Base-by-base conservation (phyloP, 2,797 vertebrate genomes). In the Bryconaethiops microstoma region DNA sequence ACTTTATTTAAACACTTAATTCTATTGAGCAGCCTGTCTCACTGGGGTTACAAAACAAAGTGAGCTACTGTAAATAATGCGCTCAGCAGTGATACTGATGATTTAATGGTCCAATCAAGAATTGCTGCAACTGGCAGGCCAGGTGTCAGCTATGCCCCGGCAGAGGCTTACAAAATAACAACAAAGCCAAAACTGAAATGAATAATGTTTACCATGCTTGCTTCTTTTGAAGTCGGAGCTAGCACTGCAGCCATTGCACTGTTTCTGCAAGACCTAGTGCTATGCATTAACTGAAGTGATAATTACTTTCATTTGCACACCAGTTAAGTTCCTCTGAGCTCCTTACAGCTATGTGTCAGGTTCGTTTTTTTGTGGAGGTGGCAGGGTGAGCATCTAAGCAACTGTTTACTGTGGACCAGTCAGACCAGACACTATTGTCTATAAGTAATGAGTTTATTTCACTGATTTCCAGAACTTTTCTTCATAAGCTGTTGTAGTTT, bases 291-390 rank as follows among this genome's bases (percentile, higher is more conserved):
- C 39, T 7, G 48, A 75, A 65, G 81, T 79, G 81, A 79, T 83
- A 70, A 79, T 79, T 78, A 70, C 68, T 82, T 83, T 83, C 64
- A 79, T 83, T 79, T 75, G 77, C 81, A 83, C 81, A 75, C 72
- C 81, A 76, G 71, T 79, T 78, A 82, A 78, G 54, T 78, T 82
- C 25, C 62, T 63, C 55, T 78, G 71, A 74, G 72, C 71, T 74
- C 45, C 55, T 70, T 78, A 82, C 71, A 55, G 81, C 63, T 82
- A 69, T 55, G 39, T 76, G 75, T 79, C 64, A 62, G 68, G 64
- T 76, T 64, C 39, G 76, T 64, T 54, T 72, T 75, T 83, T 57
- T 74, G 60, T 71, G 55, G 48, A 54, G 55, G 76, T 69, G 63
- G 19, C 42, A 70, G 35, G 63, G 57, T 70, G 48, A 21, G 42